These are phyloP conservation scores for Spisula solida DNA, from an alignment of 2,888 invertebrate genomes.

Conservation along the genomic window DNA sequence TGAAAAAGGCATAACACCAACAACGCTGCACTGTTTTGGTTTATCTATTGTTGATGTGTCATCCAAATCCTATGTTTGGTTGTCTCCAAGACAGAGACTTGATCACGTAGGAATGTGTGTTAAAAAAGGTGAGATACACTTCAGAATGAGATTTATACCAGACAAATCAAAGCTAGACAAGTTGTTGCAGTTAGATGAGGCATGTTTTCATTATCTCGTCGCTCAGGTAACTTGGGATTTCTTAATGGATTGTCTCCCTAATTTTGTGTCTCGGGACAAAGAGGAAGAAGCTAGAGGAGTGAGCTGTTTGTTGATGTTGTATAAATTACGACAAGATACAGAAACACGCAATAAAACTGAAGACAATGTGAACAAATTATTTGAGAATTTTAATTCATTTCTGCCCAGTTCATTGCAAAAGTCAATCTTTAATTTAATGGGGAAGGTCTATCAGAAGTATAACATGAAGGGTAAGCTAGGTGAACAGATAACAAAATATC, in stretches of 20 bases:
- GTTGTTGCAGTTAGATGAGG: background rate
- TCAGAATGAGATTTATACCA: slow-evolving; percentile 59
- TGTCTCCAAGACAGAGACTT: slow-evolving; percentile 11
- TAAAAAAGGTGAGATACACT: slow-evolving; percentile 35
- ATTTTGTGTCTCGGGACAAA: slow-evolving; percentile 4
- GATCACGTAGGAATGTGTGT: background rate
- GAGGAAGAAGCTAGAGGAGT: slow-evolving; percentile 31
- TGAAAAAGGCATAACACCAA: slow-evolving; percentile 39
- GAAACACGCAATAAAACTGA: slow-evolving; percentile 11
- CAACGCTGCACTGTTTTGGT: slow-evolving; percentile 47
- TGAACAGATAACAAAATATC: slow-evolving; percentile 18
- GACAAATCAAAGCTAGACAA: background rate
- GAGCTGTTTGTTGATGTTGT: slow-evolving; percentile 31
- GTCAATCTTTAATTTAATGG: slow-evolving; percentile 8
- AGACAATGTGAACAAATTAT: slow-evolving; percentile 20
- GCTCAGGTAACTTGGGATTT: slow-evolving; percentile 51
- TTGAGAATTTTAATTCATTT: slow-evolving; percentile 28
- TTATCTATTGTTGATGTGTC: background rate
- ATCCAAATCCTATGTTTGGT: slow-evolving; percentile 30
- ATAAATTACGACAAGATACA: slow-evolving; percentile 36
- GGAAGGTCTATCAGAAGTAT: background rate
- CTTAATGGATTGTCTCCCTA: slow-evolving; percentile 20
- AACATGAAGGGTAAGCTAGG: slow-evolving; percentile 24
- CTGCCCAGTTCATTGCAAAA: slow-evolving; percentile 36
- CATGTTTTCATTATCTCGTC: slow-evolving; percentile 40